Percentiles rank a stretch among this genome's conserved stretches.
These are phyloP conservation scores for Meda fulgida DNA, from an alignment of 2,797 vertebrate species.

Conservation along the genomic window DNA sequence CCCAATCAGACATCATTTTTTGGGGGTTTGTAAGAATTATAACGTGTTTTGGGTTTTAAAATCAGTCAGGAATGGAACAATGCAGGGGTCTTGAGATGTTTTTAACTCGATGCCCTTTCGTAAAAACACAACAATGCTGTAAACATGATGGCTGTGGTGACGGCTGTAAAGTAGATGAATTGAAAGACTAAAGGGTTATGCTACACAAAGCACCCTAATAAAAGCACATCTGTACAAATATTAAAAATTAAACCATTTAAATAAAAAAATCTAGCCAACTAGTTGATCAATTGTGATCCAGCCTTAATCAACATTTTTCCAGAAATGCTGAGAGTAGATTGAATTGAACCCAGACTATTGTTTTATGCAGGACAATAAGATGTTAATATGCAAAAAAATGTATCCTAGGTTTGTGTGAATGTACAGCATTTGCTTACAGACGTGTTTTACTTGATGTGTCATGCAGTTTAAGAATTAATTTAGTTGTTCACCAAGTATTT, in stretches of 20 bases:
- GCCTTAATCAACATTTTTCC: background rate
- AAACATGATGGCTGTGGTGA: too few species aligned
- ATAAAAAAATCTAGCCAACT: background rate
- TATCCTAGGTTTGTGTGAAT: slow-evolving; percentile 3
- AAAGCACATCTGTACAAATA: background rate
- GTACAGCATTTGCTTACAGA: background rate
- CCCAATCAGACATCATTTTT: background rate
- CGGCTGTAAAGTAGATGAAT: background rate
- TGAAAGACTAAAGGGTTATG: too few species aligned
- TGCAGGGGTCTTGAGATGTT: background rate
- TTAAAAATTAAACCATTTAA: background rate
- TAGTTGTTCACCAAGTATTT: background rate
- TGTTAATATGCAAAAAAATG: background rate
- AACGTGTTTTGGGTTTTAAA: background rate
- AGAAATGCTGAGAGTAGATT: background rate
- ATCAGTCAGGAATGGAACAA: background rate
- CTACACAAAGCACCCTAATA: background rate
- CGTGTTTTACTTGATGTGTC: background rate
- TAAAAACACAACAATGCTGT: background rate
- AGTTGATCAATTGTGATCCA: background rate
- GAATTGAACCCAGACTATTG: background rate
- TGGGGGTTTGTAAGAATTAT: background rate
- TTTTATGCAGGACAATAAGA: background rate
- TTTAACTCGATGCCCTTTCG: background rate
- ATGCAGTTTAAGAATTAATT: background rate